Evolutionary conservation across 2,113 vertebrate genomes (phyloP).

Genomic region (Trinectes maculatus): DNA sequence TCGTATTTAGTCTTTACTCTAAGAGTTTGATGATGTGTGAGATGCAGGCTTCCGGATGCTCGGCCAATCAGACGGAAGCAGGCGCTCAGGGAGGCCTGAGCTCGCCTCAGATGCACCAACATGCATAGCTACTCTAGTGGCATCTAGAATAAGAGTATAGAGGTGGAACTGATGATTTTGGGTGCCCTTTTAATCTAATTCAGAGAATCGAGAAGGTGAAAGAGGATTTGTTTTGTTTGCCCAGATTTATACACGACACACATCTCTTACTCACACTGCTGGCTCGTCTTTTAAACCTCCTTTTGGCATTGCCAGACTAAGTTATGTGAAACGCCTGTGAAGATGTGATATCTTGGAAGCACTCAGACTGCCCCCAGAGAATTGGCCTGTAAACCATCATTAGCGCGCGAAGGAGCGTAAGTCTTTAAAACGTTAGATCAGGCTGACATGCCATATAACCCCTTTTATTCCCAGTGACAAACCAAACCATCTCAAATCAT

Average conservation of each 20-base stretch:
- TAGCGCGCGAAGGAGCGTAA: constrained; percentile 73
- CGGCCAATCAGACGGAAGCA: background rate
- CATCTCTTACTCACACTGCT: constrained; percentile 66
- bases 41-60: too few species aligned
- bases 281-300: constrained; percentile 72
- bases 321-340: constrained; percentile 75
- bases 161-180: background rate
- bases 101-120: background rate
- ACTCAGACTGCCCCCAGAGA: constrained; percentile 75
- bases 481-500: constrained; percentile 77
- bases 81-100: background rate
- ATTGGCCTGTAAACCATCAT: constrained; percentile 82
- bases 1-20: too few species aligned
- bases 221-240: constrained; percentile 64
- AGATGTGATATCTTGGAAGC: constrained; percentile 76
- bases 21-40: too few species aligned
- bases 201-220: constrained; percentile 44
- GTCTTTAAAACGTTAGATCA: constrained; percentile 77
- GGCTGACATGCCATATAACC: constrained; percentile 72
- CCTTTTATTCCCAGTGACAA: constrained; percentile 77
- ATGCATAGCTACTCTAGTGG: background rate
- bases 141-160: background rate
- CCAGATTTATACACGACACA: constrained; percentile 67
- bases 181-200: constrained; percentile 24
- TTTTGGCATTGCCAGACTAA: constrained; percentile 76